Evolutionary conservation across 1,140 invertebrate species (phyloP).

Genomic region (Myzus persicae): DNA sequence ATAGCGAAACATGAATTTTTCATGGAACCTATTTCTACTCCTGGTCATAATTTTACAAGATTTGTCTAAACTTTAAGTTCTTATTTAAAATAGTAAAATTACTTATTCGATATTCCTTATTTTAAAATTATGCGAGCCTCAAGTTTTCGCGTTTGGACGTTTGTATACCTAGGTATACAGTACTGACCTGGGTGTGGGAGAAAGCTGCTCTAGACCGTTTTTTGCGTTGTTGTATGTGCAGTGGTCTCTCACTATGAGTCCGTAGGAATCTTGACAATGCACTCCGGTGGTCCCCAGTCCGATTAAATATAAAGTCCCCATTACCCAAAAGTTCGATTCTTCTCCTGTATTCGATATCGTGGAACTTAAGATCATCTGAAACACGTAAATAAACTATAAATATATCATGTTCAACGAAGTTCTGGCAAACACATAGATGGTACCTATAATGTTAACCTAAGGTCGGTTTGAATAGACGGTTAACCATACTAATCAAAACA

Average conservation of each 20-base stretch:
- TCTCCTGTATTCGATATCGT: slow-evolving; percentile 25
- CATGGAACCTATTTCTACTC: no score
- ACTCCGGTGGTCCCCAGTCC: not conserved
- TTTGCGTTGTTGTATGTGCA: slow-evolving; percentile 71
- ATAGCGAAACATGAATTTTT: no score
- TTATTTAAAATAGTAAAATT: no score
- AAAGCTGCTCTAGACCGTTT: slow-evolving; percentile 94
- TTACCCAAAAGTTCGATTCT: slow-evolving; percentile 43
- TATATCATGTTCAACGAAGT: not conserved
- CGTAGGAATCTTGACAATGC: slow-evolving; percentile 9
- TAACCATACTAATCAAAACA: not conserved
- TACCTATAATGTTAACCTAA: not conserved
- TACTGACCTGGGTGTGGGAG: slow-evolving; percentile 84
- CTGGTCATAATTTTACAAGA: no score
- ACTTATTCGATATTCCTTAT: not conserved
- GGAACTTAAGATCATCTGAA: slow-evolving; percentile 41
- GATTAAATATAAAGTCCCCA: slow-evolving; percentile 36
- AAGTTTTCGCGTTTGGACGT: not conserved
- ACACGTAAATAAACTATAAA: not conserved
- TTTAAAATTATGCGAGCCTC: not conserved
- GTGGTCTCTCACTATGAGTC: not conserved
- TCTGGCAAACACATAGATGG: not conserved
- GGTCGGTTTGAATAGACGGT: not conserved
- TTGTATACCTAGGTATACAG: slow-evolving; percentile 64
- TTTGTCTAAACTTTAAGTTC: no score